phyloP scores from a whole-genome alignment of 2,888 invertebrate genomes.

The Dryobota labecula region DNA sequence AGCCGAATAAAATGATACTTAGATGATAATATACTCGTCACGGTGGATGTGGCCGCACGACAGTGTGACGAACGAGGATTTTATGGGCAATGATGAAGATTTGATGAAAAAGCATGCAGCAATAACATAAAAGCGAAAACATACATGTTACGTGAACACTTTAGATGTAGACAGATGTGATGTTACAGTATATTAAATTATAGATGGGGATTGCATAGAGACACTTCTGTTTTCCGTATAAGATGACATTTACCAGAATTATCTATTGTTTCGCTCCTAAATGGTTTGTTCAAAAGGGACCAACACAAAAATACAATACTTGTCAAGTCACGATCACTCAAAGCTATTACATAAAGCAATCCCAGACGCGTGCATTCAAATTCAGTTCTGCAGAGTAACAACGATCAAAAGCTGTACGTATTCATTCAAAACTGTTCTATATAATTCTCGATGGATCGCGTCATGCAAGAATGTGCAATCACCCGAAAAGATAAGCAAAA shows the following conservation, averaged over 20 bases:
- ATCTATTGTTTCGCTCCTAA: background rate
- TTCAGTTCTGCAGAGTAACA: conserved; percentile 1
- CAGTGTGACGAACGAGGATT: conserved; percentile 69
- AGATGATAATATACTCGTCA: conserved; percentile 49
- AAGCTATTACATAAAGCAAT: background rate
- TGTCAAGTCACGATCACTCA: background rate
- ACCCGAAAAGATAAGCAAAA: conserved; percentile 11
- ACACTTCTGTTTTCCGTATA: background rate
- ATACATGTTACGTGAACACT: conserved; percentile 59
- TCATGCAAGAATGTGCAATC: conserved; percentile 19
- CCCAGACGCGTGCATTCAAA: no score
- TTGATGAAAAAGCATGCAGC: conserved; percentile 57
- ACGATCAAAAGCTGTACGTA: background rate
- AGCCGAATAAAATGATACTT: conserved; percentile 49
- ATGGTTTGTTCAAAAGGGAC: background rate
- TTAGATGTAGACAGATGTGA: conserved; percentile 24
- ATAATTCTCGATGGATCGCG: conserved; percentile 10
- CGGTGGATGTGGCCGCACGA: conserved; percentile 50
- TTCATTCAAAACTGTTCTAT: background rate
- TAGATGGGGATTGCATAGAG: background rate
- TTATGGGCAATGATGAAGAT: conserved; percentile 62
- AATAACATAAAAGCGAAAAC: conserved; percentile 64
- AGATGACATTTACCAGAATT: background rate
- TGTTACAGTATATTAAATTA: conserved; percentile 19
- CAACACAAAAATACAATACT: background rate